phyloP scores from a whole-genome alignment of 2,888 invertebrate genomes.

The Chrysodeixis includens region DNA sequence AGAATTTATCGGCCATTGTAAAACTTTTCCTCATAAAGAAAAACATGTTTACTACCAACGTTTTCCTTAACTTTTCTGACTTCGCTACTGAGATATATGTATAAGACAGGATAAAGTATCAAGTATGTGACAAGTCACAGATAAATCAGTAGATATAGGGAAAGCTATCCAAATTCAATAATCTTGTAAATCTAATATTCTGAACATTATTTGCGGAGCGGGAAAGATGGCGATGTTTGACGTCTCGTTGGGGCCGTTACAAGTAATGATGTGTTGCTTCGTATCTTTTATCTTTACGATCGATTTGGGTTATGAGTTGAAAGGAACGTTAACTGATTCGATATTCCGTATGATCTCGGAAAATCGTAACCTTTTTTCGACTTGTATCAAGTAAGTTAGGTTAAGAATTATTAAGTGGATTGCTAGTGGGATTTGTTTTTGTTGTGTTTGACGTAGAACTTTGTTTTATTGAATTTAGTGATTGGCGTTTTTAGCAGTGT shows the following conservation, averaged over 20 bases:
- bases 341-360: constrained; percentile 3
- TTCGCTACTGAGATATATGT: constrained; percentile 38
- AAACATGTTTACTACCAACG: constrained; percentile 45
- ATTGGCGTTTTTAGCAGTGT: not conserved
- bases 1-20: constrained; percentile 42
- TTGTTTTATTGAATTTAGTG: not conserved
- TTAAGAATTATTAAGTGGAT: not conserved
- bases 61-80: constrained; percentile 46
- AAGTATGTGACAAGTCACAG: constrained; percentile 19
- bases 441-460: not conserved
- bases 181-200: constrained; percentile 48
- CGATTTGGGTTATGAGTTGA: constrained; percentile 5
- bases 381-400: not conserved
- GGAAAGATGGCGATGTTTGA: not conserved
- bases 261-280: constrained; percentile 4
- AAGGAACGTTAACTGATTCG: constrained; percentile 8
- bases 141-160: constrained; percentile 38
- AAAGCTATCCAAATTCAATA: constrained; percentile 50
- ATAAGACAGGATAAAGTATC: constrained; percentile 16
- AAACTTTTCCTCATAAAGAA: constrained; percentile 39
- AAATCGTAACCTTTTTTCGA: not conserved
- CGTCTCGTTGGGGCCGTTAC: not conserved
- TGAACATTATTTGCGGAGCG: constrained; percentile 6
- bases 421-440: not conserved
- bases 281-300: constrained; percentile 9